These are phyloP conservation scores for Hestina assimilis DNA, from an alignment of 1,140 invertebrate species.

Conservation along the genomic window DNA sequence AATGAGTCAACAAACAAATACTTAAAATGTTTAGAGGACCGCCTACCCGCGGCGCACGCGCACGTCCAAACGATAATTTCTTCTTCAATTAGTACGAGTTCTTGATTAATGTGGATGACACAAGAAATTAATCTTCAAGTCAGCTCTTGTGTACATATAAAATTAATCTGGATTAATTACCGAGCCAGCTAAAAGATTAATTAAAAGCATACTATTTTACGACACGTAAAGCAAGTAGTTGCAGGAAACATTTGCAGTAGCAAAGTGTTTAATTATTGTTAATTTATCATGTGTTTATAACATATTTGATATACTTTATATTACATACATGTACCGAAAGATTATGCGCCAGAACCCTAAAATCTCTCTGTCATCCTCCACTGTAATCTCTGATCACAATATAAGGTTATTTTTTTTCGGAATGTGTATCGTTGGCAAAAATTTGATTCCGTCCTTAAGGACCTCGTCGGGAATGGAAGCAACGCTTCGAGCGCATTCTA, in stretches of 20 bases:
- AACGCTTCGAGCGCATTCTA: too few species aligned
- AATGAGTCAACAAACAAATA: not conserved
- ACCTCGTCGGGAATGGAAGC: too few species aligned
- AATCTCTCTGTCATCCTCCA: too few species aligned
- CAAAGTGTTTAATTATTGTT: too few species aligned
- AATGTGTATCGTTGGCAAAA: too few species aligned
- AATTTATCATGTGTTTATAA: not conserved
- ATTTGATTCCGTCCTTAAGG: too few species aligned
- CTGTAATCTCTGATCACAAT: too few species aligned
- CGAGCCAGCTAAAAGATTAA: conserved; percentile 1
- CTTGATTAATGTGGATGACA: conserved; percentile 12
- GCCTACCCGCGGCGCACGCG: not conserved
- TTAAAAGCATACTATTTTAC: not conserved
- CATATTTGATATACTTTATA: too few species aligned
- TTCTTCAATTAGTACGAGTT: not conserved
- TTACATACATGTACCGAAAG: too few species aligned
- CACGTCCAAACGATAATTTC: not conserved
- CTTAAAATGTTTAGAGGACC: not conserved
- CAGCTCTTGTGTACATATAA: conserved; percentile 8
- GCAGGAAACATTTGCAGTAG: not conserved
- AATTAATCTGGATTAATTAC: conserved; percentile 15
- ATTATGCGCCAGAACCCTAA: too few species aligned
- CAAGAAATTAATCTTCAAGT: conserved; percentile 6
- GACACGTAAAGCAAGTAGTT: not conserved
- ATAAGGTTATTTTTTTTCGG: too few species aligned